These are phyloP conservation scores for Schizaphis graminum DNA, from an alignment of 2,888 invertebrate species.

Conservation along the genomic window DNA sequence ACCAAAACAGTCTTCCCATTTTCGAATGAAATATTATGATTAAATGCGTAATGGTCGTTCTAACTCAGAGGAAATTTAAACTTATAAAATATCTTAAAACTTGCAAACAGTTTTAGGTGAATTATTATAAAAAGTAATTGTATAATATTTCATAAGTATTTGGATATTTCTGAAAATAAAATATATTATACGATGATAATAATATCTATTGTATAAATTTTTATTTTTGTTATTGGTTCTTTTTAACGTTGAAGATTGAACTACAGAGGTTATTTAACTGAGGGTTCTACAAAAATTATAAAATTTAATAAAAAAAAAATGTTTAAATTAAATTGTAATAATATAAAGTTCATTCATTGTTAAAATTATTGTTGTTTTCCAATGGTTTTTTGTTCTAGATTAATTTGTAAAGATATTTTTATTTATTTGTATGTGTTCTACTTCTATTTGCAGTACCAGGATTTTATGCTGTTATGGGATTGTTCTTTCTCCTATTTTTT, in stretches of 20 bases:
- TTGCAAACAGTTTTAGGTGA: constrained; percentile 28
- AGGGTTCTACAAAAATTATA: background rate
- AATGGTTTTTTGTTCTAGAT: background rate
- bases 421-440: background rate
- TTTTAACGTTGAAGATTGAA: background rate
- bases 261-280: background rate
- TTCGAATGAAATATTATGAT: constrained; percentile 55
- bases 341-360: background rate
- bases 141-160: constrained; percentile 4
- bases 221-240: background rate
- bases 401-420: background rate
- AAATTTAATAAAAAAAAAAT: background rate
- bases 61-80: background rate
- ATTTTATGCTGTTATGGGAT: background rate
- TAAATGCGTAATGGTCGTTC: constrained; percentile 46
- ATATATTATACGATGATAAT: background rate
- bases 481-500: background rate
- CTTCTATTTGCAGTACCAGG: background rate
- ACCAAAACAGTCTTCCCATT: constrained; percentile 40
- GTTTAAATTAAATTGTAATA: too few relatives aligned
- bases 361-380: background rate
- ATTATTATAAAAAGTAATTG: constrained; percentile 33
- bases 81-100: constrained; percentile 34
- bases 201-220: background rate
- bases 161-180: background rate